Evolutionary conservation across 2,113 vertebrate species (phyloP).

Genomic region (Okapia johnstoni): DNA sequence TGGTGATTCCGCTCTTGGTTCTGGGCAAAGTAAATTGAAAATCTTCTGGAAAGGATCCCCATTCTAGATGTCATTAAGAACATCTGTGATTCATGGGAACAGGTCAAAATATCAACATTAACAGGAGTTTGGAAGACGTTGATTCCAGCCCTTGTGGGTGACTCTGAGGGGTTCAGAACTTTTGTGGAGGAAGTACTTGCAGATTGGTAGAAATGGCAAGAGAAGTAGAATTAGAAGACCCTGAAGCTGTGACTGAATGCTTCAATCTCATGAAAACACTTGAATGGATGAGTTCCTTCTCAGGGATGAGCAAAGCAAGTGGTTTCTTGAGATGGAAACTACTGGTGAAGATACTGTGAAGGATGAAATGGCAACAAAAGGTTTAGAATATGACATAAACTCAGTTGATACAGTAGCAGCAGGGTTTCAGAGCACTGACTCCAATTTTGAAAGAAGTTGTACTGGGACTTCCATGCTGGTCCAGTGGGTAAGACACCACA

Average conservation of each 20-base stretch:
- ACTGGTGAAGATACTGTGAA: background rate
- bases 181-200: background rate
- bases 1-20: background rate
- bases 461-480: background rate
- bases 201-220: background rate
- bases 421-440: background rate
- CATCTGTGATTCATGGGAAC: background rate
- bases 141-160: background rate
- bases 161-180: background rate
- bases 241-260: background rate
- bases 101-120: background rate
- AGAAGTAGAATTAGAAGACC: background rate
- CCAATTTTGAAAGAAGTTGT: background rate
- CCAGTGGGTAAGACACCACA: too few species aligned
- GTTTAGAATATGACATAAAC: background rate
- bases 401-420: background rate
- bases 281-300: background rate
- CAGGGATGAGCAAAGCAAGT: background rate
- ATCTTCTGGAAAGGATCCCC: background rate
- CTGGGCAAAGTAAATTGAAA: background rate
- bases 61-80: background rate
- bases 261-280: background rate
- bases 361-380: background rate
- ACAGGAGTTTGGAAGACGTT: background rate
- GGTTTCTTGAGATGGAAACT: background rate